Percentiles rank a stretch among this genome's conserved stretches.
Evolutionary conservation across 2,888 invertebrate genomes (phyloP).

Genomic region (Halictus quadricinctus): DNA sequence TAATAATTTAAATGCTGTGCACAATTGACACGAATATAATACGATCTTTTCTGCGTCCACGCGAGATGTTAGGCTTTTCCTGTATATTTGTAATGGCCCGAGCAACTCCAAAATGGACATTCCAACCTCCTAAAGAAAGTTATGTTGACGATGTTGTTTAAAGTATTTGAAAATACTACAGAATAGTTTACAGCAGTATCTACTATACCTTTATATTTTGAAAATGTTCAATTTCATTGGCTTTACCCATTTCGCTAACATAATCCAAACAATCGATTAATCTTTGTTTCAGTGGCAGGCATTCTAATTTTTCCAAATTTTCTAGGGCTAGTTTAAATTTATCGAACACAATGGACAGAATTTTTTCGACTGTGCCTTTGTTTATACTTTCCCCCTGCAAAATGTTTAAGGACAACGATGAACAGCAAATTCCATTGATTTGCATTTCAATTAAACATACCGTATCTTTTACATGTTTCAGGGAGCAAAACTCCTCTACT

Average conservation of each 20-base stretch:
- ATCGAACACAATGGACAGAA: slow-evolving; percentile 61
- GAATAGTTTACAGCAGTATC: background rate
- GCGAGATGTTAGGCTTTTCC: slow-evolving; percentile 73
- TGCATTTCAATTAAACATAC: slow-evolving; percentile 58
- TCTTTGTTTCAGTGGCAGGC: slow-evolving; percentile 74
- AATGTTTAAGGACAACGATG: slow-evolving; percentile 17
- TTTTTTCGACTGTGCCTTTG: slow-evolving; percentile 42
- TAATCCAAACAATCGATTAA: slow-evolving; percentile 76
- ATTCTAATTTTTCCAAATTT: slow-evolving; percentile 76
- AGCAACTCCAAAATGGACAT: slow-evolving; percentile 76
- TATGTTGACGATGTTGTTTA: background rate
- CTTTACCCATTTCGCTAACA: slow-evolving; percentile 78
- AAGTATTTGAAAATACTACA: slow-evolving; percentile 2
- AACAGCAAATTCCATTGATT: background rate
- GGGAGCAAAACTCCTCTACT: slow-evolving; percentile 73
- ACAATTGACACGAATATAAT: slow-evolving; percentile 77
- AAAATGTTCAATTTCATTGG: slow-evolving; percentile 78
- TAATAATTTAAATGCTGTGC: slow-evolving; percentile 74
- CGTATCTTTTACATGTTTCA: slow-evolving; percentile 66
- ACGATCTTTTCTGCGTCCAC: slow-evolving; percentile 74
- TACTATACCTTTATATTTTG: slow-evolving; percentile 77
- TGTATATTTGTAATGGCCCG: slow-evolving; percentile 73
- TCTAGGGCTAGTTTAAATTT: slow-evolving; percentile 72
- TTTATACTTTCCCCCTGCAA: slow-evolving; percentile 45
- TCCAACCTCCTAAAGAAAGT: slow-evolving; percentile 77